Percentiles rank a stretch among this genome's conserved stretches.
These are phyloP conservation scores for Alviniconcha marisindica DNA, from an alignment of 1,140 invertebrate species.

Conservation along the genomic window DNA sequence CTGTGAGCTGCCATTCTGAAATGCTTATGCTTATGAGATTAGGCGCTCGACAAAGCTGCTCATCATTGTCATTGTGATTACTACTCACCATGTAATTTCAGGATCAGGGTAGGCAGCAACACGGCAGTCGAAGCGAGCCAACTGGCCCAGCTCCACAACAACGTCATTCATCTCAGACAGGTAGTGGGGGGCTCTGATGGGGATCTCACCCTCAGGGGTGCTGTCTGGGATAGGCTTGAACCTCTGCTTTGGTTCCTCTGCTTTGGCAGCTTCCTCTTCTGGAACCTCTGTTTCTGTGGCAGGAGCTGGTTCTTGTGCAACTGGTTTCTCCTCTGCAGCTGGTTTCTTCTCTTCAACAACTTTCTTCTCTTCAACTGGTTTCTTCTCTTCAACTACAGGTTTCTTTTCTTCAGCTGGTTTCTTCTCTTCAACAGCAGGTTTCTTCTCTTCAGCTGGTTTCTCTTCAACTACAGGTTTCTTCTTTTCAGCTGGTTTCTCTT, in stretches of 20 bases:
- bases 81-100: conserved; percentile 86
- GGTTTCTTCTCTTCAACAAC: conserved; percentile 1
- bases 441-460: not conserved
- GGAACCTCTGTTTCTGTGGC: not conserved
- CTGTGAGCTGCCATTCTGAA: no score
- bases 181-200: conserved; percentile 38
- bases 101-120: conserved; percentile 97
- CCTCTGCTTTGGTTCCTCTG: conserved; percentile 10
- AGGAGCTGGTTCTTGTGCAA: conserved; percentile 79
- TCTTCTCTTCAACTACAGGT: not conserved
- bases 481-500: conserved; percentile 25
- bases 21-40: no score
- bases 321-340: conserved; percentile 74
- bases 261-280: conserved; percentile 13
- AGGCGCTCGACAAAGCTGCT: no score
- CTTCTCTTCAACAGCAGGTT: not conserved
- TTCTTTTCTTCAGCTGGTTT: conserved; percentile 67
- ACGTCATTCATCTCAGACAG: conserved; percentile 65
- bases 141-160: conserved; percentile 62
- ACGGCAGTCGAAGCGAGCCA: conserved; percentile 94
- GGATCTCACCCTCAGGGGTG: conserved; percentile 16
- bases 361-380: conserved; percentile 15
- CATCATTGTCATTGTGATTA: no score
- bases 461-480: conserved; percentile 9
- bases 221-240: conserved; percentile 25